These are phyloP conservation scores for Tachina grossa DNA, from an alignment of 2,888 invertebrate species.

Conservation along the genomic window DNA sequence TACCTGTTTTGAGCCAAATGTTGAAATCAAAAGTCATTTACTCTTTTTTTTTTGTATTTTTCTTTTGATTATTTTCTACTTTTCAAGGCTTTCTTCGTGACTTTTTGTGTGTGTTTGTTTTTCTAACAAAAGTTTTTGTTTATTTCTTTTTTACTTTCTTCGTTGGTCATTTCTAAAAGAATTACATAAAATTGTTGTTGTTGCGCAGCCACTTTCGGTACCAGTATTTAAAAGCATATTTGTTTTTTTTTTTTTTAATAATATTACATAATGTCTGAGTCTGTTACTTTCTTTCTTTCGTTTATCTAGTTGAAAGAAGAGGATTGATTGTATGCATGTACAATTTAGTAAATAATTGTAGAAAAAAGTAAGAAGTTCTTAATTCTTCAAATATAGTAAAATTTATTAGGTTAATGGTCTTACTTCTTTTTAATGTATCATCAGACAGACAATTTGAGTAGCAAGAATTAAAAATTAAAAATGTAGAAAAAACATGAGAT, in stretches of 20 bases:
- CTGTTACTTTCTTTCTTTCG: constrained; percentile 21
- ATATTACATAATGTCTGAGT: constrained; percentile 19
- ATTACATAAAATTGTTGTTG: not conserved
- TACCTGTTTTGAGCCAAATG: not conserved
- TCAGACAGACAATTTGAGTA: not conserved
- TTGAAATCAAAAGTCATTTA: constrained; percentile 66
- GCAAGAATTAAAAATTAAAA: not conserved
- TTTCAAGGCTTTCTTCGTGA: constrained; percentile 36
- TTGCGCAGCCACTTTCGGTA: constrained; percentile 8
- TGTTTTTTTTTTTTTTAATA: not conserved
- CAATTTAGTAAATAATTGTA: too few species aligned
- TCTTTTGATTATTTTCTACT: constrained; percentile 1
- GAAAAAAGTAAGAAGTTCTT: too few species aligned
- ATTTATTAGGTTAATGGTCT: constrained; percentile 19
- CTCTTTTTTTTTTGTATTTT: not conserved
- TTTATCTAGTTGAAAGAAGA: not conserved
- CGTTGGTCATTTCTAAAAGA: not conserved
- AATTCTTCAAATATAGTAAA: not conserved
- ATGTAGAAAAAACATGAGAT: not conserved
- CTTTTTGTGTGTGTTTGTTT: not conserved
- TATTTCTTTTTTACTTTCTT: constrained; percentile 49
- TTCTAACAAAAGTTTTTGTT: not conserved
- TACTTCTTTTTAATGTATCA: not conserved
- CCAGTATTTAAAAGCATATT: not conserved
- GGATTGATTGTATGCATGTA: too few species aligned